Conservation (phyloP, 2,797 vertebrate species). For the Lateolabrax maculatus region DNA sequence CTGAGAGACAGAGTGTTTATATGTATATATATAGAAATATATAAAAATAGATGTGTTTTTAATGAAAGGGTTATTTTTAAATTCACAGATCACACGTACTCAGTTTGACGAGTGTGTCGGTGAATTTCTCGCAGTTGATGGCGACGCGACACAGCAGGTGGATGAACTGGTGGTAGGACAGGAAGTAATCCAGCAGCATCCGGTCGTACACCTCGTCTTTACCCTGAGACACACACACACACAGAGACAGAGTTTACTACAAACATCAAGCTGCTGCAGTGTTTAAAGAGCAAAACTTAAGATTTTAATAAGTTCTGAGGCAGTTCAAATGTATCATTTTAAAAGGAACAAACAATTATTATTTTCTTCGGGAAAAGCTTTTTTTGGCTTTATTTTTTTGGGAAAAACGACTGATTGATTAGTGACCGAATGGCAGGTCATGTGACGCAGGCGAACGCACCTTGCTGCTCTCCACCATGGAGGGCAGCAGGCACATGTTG, state of each 20-base stretch:
- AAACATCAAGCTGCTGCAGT: neutral
- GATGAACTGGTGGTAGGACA: constrained; percentile 99
- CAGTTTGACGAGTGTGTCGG: constrained; percentile 97
- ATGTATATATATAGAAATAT: too few species aligned
- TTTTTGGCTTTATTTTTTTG: too few species aligned
- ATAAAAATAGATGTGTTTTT: too few species aligned
- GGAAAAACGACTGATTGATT: too few species aligned
- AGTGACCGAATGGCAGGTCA: neutral
- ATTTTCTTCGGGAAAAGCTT: too few species aligned
- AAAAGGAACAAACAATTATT: neutral
- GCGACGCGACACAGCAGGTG: constrained; percentile 98
- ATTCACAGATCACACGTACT: constrained; percentile 93
- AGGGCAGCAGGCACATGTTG: constrained; percentile 99
- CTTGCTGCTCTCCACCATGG: constrained; percentile 99
- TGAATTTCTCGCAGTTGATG: constrained; percentile 99
- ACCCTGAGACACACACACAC: constrained; percentile 84
- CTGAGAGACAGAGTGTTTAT: constrained; percentile 71
- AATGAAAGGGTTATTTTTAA: neutral
- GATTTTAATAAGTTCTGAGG: too few species aligned
- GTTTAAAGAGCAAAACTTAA: too few species aligned
- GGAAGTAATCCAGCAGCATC: constrained; percentile 98
- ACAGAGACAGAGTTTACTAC: neutral
- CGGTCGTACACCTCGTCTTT: constrained; percentile 98
- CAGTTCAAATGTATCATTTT: too few species aligned
- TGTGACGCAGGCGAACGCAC: constrained; percentile 69